phyloP scores from a whole-genome alignment of 2,113 vertebrate genomes.

The Odocoileus hemionus region DNA sequence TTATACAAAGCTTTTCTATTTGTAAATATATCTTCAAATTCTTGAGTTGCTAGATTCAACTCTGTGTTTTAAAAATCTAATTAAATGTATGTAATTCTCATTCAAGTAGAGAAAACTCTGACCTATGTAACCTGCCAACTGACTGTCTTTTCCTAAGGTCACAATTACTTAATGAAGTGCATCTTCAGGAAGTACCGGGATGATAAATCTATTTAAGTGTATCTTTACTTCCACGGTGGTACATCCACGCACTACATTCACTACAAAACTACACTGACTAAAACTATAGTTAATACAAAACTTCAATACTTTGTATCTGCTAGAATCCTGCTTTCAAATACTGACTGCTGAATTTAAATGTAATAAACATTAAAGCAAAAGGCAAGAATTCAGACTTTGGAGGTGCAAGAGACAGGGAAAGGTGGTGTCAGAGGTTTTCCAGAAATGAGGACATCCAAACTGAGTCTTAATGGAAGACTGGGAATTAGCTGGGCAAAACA shows the following conservation, averaged over 20 bases:
- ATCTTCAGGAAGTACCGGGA: background rate
- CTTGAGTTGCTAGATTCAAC: background rate
- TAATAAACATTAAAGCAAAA: constrained; percentile 17
- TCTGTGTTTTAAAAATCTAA: constrained; percentile 3
- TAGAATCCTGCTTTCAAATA: background rate
- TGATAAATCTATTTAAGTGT: background rate
- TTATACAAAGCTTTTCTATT: background rate
- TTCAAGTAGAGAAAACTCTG: background rate
- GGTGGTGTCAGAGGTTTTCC: background rate
- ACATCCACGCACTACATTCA: background rate
- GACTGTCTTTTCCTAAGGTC: background rate
- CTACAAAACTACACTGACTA: background rate
- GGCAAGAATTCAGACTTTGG: background rate
- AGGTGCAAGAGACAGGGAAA: background rate
- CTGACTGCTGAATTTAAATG: background rate
- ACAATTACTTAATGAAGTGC: background rate
- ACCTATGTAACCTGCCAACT: background rate
- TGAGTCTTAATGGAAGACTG: background rate
- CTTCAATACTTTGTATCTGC: background rate
- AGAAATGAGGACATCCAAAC: background rate
- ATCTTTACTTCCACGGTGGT: background rate
- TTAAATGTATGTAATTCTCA: constrained; percentile 4
- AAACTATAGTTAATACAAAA: background rate
- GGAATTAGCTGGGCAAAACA: background rate
- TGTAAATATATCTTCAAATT: background rate